These are phyloP conservation scores for Cotesia congregata DNA, from an alignment of 2,888 invertebrate species.

Conservation along the genomic window DNA sequence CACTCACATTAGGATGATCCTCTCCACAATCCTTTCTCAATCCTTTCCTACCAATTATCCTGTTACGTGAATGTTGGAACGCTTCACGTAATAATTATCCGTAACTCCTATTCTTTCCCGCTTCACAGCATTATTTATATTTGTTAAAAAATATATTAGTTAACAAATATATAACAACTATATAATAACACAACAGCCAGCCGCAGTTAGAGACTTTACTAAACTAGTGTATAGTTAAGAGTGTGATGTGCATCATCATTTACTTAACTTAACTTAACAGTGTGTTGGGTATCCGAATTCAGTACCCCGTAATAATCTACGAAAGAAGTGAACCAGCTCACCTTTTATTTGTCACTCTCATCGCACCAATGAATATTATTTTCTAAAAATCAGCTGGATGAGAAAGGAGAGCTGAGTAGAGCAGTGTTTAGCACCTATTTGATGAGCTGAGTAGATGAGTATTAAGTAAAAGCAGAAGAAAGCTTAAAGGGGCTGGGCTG, in stretches of 20 bases:
- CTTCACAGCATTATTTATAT: too few species aligned
- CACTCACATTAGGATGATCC: too few species aligned
- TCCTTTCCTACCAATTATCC: too few species aligned
- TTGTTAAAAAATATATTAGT: too few species aligned
- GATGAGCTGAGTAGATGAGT: neutral
- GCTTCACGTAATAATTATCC: too few species aligned
- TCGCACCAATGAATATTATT: slow-evolving; percentile 9
- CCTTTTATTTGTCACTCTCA: slow-evolving; percentile 13
- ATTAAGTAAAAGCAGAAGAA: neutral
- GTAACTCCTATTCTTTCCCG: too few species aligned
- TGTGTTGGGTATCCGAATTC: neutral
- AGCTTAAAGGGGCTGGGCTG: neutral
- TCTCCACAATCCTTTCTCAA: too few species aligned
- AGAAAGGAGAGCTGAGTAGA: neutral
- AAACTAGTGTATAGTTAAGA: slow-evolving; percentile 6
- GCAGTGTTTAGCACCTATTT: neutral
- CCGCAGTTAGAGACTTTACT: neutral
- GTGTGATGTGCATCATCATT: slow-evolving; percentile 35
- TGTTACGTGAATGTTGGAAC: too few species aligned
- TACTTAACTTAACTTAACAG: neutral
- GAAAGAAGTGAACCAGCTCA: slow-evolving; percentile 20
- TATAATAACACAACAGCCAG: neutral
- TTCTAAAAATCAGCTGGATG: neutral
- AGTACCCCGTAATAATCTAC: slow-evolving; percentile 29
- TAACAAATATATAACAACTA: too few species aligned